Percentiles rank a stretch among this genome's conserved stretches.
These are phyloP conservation scores for Trissolcus brochymenae DNA, from an alignment of 2,888 invertebrate genomes.

Conservation along the genomic window DNA sequence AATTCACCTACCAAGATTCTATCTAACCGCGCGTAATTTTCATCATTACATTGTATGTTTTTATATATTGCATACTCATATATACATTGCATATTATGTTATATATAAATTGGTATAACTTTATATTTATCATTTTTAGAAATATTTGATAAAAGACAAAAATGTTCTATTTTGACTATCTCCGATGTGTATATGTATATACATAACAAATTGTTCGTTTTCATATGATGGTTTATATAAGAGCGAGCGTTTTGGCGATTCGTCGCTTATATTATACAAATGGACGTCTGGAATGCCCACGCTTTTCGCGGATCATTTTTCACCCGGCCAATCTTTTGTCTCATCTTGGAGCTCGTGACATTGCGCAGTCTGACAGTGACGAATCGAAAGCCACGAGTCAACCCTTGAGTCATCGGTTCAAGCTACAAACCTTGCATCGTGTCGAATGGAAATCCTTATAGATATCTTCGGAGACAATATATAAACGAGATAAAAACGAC, in stretches of 20 bases:
- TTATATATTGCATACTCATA: too few species aligned
- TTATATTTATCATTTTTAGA: too few species aligned
- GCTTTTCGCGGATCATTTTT: conserved; percentile 76
- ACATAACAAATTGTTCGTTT: too few species aligned
- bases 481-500: conserved; percentile 46
- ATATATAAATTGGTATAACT: too few species aligned
- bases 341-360: conserved; percentile 74
- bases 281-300: conserved; percentile 63
- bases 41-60: too few species aligned
- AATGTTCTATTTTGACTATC: too few species aligned
- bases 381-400: conserved; percentile 75
- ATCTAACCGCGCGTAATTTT: too few species aligned
- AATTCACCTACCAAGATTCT: conserved; percentile 4
- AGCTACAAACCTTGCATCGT: conserved; percentile 52
- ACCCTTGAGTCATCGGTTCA: conserved; percentile 72
- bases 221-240: conserved; percentile 34
- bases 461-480: conserved; percentile 55
- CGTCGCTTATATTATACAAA: conserved; percentile 55
- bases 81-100: too few species aligned
- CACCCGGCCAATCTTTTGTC: conserved; percentile 74
- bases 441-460: conserved; percentile 49
- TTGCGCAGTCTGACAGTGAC: conserved; percentile 75
- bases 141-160: too few species aligned
- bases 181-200: too few species aligned
- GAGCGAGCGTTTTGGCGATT: conserved; percentile 55